These are phyloP conservation scores for Canis aureus DNA, from an alignment of 2,113 vertebrate genomes.

Conservation along the genomic window DNA sequence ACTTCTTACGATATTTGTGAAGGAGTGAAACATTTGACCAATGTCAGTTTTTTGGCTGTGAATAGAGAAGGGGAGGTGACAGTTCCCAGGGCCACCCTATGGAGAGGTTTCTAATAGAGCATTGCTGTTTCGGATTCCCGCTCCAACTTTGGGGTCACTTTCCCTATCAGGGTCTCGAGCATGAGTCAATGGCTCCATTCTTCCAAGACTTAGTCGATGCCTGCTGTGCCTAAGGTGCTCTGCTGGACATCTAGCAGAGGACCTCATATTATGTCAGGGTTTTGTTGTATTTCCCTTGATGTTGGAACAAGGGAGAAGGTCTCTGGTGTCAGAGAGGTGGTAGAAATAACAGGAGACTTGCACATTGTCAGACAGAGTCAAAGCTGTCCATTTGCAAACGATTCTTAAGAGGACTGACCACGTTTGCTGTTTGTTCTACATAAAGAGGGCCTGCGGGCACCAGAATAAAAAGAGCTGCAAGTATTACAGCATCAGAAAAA, in stretches of 20 bases:
- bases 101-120: background rate
- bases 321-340: background rate
- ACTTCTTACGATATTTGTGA: background rate
- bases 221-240: background rate
- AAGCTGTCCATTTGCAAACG: background rate
- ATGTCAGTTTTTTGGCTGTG: background rate
- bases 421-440: background rate
- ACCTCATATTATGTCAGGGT: background rate
- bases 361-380: background rate
- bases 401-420: background rate
- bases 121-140: background rate
- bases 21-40: background rate
- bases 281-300: background rate
- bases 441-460: background rate
- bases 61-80: background rate
- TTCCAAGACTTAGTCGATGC: background rate
- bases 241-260: background rate
- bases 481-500: background rate
- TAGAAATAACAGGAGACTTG: background rate
- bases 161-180: background rate
- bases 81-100: rapidly evolving
- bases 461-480: background rate
- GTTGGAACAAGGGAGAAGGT: background rate
- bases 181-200: background rate
- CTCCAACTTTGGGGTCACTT: background rate